Conservation (phyloP, 1,140 invertebrate genomes). For the Ooceraea biroi region DNA sequence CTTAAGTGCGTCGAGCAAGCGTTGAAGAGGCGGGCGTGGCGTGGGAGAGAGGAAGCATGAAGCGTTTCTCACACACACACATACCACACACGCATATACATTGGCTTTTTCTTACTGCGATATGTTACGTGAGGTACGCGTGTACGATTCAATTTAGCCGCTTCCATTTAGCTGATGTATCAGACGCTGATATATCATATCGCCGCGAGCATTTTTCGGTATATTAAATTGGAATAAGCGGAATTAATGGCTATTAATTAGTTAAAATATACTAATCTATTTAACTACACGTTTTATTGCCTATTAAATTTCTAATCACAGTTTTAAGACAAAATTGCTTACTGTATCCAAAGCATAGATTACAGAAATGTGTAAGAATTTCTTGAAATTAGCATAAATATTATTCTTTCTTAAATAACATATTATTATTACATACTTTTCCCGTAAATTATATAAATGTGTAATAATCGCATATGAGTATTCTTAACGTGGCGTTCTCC, state of each 20-base stretch:
- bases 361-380: background rate
- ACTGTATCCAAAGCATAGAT: background rate
- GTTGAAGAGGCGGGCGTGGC: constrained; percentile 16
- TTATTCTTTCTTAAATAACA: background rate
- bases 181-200: background rate
- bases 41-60: constrained; percentile 54
- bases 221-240: background rate
- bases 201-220: background rate
- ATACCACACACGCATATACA: no score
- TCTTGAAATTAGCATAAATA: background rate
- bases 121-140: constrained; percentile 11
- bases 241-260: constrained; percentile 5
- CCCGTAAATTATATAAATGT: background rate
- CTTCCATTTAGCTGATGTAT: no score
- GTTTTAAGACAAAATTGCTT: background rate
- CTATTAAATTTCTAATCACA: background rate
- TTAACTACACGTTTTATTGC: background rate
- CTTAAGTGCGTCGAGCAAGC: constrained; percentile 37
- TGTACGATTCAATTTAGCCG: constrained; percentile 25
- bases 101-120: constrained; percentile 16
- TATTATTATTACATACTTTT: background rate
- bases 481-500: background rate
- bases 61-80: constrained; percentile 22
- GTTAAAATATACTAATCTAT: background rate
- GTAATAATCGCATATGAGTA: background rate